Evolutionary conservation across 2,113 vertebrate species (phyloP), one percentile per base, ranked within the genome.

Genomic region (Emydocephalus ijimae): DNA sequence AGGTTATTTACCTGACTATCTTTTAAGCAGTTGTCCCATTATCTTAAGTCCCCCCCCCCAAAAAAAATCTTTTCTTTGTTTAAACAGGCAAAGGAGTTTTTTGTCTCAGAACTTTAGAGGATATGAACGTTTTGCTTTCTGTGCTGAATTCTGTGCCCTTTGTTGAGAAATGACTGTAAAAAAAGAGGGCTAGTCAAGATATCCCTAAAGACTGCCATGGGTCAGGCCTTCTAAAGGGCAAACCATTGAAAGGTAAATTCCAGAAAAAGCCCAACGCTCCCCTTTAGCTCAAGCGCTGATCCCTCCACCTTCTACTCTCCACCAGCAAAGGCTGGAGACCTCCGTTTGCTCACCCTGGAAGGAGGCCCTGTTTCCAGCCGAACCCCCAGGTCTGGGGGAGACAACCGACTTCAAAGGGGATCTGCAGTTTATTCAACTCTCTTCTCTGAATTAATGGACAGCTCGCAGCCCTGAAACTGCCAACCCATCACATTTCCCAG

Each of bases 381-480:
- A 54, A 39, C 91, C 86, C 57, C 21, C n/a, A 1, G 91, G 57
- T 87, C 86, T 64, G 29, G 48, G 43, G 14, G 52, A 54, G 34
- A 26, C 24, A 11, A 14, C 12, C 10, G 50, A 12, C 69, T 92
- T 89, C 61, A 81, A 69, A 92, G 64, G 4, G 64, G 57, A 43
- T 23, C 50, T 55, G 50, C 48, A 7, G 50, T 21, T 89, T 43
- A 74, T 56, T 89, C 45, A 89, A 48, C 34, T 55, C 59, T 48
- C 86, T 24, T 74, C 50, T 45, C 91, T 43, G 64, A 86, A 92
- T 92, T 88, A 88, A 50, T 14, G 23, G 86, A 24, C n/a, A 29
- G 18, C 85, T 90, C 24, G 59, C 50, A 88, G 94, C 21, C 61
- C 45, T 21, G 81, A 54, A 92, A 93, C 2, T 92, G 89, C 20